Evolutionary conservation across 2,797 vertebrate genomes (phyloP).

Genomic region (Sciaenops ocellatus): DNA sequence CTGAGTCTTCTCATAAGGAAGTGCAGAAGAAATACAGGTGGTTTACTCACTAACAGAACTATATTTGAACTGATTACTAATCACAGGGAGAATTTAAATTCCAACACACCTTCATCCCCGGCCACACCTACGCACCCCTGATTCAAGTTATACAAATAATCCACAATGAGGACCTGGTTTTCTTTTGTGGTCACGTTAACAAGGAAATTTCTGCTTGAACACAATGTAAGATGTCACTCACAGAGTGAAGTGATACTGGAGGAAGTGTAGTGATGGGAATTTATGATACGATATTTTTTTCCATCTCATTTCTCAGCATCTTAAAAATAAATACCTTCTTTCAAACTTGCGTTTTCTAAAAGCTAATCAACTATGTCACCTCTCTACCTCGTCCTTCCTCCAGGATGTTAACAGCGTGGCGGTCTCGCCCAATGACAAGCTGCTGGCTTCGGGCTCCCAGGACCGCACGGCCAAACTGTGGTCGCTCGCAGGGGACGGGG

Average conservation of each 20-base stretch:
- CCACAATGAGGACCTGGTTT: background rate
- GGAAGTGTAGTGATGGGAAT: background rate
- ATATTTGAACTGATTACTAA: no score
- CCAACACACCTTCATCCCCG: background rate
- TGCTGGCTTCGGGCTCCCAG: constrained; percentile 95
- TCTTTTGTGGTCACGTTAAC: background rate
- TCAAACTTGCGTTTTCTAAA: background rate
- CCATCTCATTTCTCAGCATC: background rate
- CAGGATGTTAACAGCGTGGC: constrained; percentile 96
- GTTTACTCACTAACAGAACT: rapidly evolving
- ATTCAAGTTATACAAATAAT: background rate
- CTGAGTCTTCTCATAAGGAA: constrained; percentile 31
- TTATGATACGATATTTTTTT: background rate
- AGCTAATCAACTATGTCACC: background rate
- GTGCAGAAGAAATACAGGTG: background rate
- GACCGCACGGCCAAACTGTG: constrained; percentile 96
- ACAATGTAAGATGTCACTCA: background rate
- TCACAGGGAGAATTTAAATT: no score
- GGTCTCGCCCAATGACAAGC: constrained; percentile 95
- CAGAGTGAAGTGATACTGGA: background rate
- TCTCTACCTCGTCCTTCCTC: background rate
- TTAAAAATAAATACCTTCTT: background rate
- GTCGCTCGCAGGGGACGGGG: constrained; percentile 85
- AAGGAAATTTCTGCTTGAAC: background rate
- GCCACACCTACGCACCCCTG: background rate